phyloP scores from a whole-genome alignment of 2,888 invertebrate species.

The Folsomia manolachei region DNA sequence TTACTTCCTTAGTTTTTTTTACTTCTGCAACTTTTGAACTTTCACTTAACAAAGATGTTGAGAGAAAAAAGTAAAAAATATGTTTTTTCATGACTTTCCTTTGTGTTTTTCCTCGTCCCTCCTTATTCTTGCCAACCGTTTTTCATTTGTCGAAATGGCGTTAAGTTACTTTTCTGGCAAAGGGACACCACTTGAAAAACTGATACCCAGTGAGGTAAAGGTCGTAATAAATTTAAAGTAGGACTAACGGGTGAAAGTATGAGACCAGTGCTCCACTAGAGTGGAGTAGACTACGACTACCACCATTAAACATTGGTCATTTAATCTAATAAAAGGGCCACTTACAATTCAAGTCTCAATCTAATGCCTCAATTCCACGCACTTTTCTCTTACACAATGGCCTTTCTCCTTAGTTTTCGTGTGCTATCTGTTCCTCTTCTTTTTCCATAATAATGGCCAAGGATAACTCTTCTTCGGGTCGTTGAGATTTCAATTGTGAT shows the following conservation, averaged over 20 bases:
- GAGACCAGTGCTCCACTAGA: too few species aligned
- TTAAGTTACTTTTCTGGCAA: not conserved
- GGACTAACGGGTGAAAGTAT: too few species aligned
- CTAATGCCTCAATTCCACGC: not conserved
- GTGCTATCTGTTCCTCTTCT: not conserved
- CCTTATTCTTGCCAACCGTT: too few species aligned
- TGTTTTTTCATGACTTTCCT: not conserved
- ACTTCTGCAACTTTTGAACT: not conserved
- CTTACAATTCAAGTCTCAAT: constrained; percentile 3
- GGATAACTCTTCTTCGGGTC: too few species aligned
- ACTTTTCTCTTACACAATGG: not conserved
- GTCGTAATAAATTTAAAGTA: not conserved
- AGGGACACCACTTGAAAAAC: not conserved
- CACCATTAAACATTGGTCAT: not conserved
- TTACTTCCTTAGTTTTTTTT: not conserved
- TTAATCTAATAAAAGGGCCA: constrained; percentile 1
- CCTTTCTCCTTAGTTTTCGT: too few species aligned
- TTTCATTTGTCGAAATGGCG: too few species aligned
- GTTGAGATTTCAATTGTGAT: not conserved
- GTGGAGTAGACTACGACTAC: not conserved
- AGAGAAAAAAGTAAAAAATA: not conserved
- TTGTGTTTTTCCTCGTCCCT: too few species aligned
- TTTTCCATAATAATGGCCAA: too few species aligned
- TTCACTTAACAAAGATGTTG: not conserved
- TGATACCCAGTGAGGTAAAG: not conserved